Evolutionary conservation across 2,113 vertebrate species (phyloP).

Genomic region (Brachyistius frenatus): DNA sequence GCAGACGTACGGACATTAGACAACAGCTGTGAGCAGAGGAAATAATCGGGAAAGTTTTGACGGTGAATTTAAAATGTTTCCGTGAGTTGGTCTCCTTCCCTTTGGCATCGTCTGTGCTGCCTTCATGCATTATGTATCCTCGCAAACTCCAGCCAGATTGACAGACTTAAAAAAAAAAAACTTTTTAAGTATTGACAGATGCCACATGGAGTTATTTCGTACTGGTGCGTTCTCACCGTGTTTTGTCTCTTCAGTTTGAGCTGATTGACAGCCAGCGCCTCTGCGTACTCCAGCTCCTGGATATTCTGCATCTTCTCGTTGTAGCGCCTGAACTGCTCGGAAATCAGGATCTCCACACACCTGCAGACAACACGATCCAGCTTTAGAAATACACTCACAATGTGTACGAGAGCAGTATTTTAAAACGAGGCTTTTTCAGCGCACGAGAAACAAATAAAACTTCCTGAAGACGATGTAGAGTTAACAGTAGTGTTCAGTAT

Average conservation of each 20-base stretch:
- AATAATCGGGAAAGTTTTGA: no score
- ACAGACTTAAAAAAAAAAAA: no score
- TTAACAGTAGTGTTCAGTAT: neutral
- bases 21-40: no score
- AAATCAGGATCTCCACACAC: slow-evolving; percentile 95
- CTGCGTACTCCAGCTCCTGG: slow-evolving; percentile 90
- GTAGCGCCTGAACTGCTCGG: slow-evolving; percentile 93
- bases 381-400: neutral
- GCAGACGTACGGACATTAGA: no score
- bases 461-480: neutral
- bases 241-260: slow-evolving; percentile 90
- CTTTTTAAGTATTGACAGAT: no score
- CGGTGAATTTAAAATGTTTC: no score
- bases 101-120: no score
- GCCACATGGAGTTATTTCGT: neutral
- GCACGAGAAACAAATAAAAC: neutral
- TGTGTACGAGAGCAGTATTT: neutral
- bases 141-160: no score
- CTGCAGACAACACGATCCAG: slow-evolving; percentile 73
- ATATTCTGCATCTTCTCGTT: slow-evolving; percentile 96
- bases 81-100: no score
- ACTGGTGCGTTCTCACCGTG: slow-evolving; percentile 79
- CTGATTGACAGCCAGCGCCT: slow-evolving; percentile 88
- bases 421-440: neutral
- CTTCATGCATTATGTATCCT: no score